A percentile compares a stretch with the other conserved stretches of the same genome.
Conservation (phyloP, 2,888 invertebrate species). For the Embidobia sp. region DNA sequence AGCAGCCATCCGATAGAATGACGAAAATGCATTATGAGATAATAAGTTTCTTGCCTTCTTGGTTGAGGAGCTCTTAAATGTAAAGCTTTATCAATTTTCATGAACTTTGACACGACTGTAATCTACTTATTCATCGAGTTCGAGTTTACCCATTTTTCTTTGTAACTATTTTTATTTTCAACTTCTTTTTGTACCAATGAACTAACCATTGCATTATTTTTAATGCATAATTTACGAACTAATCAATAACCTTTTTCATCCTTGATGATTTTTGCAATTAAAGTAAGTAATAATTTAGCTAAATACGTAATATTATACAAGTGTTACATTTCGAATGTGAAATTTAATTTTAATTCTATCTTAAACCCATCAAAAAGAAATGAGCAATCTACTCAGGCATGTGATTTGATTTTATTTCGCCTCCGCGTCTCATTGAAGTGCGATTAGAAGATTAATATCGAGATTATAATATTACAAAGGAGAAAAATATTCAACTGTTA, state of each 20-base stretch:
- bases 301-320: too few relatives aligned
- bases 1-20: slow-evolving; percentile 51
- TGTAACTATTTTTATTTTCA: slow-evolving; percentile 38
- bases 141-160: slow-evolving; percentile 45
- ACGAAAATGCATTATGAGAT: slow-evolving; percentile 59
- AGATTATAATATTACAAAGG: neutral
- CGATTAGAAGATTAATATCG: too few relatives aligned
- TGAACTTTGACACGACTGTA: slow-evolving; percentile 59
- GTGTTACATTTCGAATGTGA: too few relatives aligned
- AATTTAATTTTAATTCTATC: too few relatives aligned
- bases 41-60: slow-evolving; percentile 60
- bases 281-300: too few relatives aligned
- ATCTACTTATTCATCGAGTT: slow-evolving; percentile 55
- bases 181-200: slow-evolving; percentile 14
- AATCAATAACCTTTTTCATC: too few relatives aligned
- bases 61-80: slow-evolving; percentile 47
- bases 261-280: too few relatives aligned
- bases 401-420: too few relatives aligned
- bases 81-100: slow-evolving; percentile 63
- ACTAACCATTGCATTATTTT: neutral
- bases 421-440: too few relatives aligned
- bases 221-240: too few relatives aligned
- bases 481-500: slow-evolving; percentile 10
- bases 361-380: too few relatives aligned
- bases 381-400: too few relatives aligned